Percentiles rank a stretch among this genome's conserved stretches.
These are phyloP conservation scores for Acheta domesticus DNA, from an alignment of 2,888 invertebrate species.

Conservation along the genomic window DNA sequence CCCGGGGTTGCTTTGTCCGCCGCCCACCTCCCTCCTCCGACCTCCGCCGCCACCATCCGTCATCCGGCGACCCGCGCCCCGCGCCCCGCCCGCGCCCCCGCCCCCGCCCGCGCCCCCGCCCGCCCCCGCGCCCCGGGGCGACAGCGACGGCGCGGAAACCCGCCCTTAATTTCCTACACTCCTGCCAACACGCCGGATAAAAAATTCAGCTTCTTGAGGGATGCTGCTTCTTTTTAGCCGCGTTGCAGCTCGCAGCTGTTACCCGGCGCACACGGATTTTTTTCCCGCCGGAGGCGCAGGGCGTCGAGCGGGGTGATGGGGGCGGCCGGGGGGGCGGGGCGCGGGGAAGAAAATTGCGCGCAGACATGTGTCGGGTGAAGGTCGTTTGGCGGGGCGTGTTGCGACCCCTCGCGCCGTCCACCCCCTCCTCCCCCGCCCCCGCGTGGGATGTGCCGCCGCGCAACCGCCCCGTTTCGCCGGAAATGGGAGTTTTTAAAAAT, in stretches of 20 bases:
- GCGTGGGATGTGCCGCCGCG: not conserved
- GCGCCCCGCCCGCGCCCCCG: not conserved
- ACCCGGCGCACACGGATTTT: not conserved
- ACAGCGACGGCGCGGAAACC: not conserved
- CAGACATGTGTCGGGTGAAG: slow-evolving; percentile 5
- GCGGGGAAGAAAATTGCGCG: not conserved
- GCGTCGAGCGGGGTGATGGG: not conserved
- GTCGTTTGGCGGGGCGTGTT: not conserved
- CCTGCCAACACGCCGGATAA: not conserved
- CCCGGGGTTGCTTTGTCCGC: not conserved
- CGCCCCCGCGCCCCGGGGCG: not conserved
- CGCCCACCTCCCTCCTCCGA: not conserved
- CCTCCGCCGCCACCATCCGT: not conserved
- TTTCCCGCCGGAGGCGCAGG: not conserved
- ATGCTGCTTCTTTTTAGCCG: slow-evolving; percentile 8
- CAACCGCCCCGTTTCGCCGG: not conserved
- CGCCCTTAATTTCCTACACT: not conserved
- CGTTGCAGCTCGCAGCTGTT: slow-evolving; percentile 5
- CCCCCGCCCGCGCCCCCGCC: not conserved
- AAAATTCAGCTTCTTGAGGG: slow-evolving; percentile 18
- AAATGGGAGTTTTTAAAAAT: not conserved
- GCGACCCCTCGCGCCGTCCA: not conserved
- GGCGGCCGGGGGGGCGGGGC: not conserved
- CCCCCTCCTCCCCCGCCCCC: not conserved
- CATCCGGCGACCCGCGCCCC: not conserved